These are phyloP conservation scores for Gryon sp. DNA, from an alignment of 1,140 invertebrate species.

Conservation along the genomic window DNA sequence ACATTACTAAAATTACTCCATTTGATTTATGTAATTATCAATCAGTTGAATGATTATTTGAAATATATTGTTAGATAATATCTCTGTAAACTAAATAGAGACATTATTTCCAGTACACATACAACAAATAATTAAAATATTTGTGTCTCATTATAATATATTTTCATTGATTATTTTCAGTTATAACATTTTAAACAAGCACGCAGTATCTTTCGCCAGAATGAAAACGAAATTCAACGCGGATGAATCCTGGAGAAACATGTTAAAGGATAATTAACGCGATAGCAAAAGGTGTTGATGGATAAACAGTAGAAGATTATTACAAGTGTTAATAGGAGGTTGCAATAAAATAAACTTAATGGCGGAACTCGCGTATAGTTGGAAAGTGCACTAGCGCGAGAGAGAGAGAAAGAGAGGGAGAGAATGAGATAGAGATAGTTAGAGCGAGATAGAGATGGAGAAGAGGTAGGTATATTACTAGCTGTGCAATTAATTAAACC, in stretches of 20 bases:
- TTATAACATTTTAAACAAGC: too few species aligned
- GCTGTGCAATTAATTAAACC: constrained; percentile 74
- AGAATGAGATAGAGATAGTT: constrained; percentile 16
- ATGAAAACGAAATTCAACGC: constrained; percentile 1
- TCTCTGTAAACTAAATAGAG: too few species aligned
- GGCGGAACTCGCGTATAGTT: constrained; percentile 24
- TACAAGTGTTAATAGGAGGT: constrained; percentile 58
- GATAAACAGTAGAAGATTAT: constrained; percentile 57
- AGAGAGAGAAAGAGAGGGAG: constrained; percentile 17
- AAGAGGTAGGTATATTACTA: constrained; percentile 64
- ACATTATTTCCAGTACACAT: too few species aligned
- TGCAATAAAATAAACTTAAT: constrained; percentile 62
- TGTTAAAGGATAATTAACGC: constrained; percentile 28
- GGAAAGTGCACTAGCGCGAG: constrained; percentile 15
- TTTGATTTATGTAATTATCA: too few species aligned
- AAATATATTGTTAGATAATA: too few species aligned
- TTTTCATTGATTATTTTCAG: too few species aligned
- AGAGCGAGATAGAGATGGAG: too few species aligned
- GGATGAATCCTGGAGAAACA: not conserved
- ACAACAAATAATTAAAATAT: too few species aligned
- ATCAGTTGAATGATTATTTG: too few species aligned
- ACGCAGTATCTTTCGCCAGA: too few species aligned
- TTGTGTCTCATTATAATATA: too few species aligned
- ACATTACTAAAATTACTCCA: too few species aligned
- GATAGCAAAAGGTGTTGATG: constrained; percentile 40